These are phyloP conservation scores for Galaxias olidus DNA, from an alignment of 2,797 vertebrate genomes.

Conservation along the genomic window DNA sequence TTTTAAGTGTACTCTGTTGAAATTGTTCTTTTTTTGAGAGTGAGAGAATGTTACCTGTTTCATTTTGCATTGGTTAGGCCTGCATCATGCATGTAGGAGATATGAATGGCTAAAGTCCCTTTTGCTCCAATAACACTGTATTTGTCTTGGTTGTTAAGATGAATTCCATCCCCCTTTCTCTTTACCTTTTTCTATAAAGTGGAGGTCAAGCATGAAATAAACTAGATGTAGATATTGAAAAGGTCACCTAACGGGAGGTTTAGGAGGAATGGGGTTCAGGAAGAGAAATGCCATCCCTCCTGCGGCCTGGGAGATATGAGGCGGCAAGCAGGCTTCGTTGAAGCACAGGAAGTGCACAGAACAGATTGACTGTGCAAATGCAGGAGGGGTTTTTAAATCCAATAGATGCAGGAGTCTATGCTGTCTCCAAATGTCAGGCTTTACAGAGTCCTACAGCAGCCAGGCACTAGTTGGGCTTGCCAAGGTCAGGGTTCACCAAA, in stretches of 20 bases:
- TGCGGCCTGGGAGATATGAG: slow-evolving; percentile 22
- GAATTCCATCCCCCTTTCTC: slow-evolving; percentile 3
- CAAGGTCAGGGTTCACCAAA: too few species aligned
- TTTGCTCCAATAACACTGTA: too few species aligned
- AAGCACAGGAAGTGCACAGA: slow-evolving; percentile 45
- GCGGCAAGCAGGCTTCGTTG: slow-evolving; percentile 33
- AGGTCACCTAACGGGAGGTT: slow-evolving; percentile 36
- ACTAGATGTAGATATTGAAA: slow-evolving; percentile 56
- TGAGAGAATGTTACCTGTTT: too few species aligned
- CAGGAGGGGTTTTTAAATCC: slow-evolving; percentile 39
- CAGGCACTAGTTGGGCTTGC: too few species aligned
- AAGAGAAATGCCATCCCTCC: slow-evolving; percentile 45
- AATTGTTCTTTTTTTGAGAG: too few species aligned
- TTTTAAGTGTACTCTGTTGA: too few species aligned
- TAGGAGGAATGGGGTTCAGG: slow-evolving; percentile 48
- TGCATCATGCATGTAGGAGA: too few species aligned
- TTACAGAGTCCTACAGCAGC: slow-evolving; percentile 22
- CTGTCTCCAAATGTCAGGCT: slow-evolving; percentile 35
- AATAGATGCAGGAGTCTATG: slow-evolving; percentile 50
- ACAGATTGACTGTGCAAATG: slow-evolving; percentile 49
- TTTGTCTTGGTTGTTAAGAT: slow-evolving; percentile 23
- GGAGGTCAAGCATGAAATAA: slow-evolving; percentile 67
- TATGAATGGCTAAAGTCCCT: too few species aligned
- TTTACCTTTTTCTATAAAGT: slow-evolving; percentile 24
- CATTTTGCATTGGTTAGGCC: too few species aligned